Evolutionary conservation across 2,797 vertebrate species (phyloP).

Genomic region (Mormyrops attenuatus): DNA sequence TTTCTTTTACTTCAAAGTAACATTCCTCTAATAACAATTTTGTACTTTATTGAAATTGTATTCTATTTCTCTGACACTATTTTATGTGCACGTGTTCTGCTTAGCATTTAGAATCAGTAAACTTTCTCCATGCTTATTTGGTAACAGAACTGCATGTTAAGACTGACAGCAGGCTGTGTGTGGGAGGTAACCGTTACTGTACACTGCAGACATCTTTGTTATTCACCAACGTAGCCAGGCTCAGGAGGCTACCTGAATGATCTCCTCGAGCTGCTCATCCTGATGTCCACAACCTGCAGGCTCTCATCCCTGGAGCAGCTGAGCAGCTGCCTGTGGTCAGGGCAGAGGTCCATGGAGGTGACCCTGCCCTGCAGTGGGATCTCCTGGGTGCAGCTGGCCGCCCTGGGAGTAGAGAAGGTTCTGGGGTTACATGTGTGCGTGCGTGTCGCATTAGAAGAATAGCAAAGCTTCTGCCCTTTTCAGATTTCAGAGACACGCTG

Average conservation of each 20-base stretch:
- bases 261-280: constrained; percentile 60
- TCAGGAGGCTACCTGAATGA: constrained; percentile 53
- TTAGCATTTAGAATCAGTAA: not conserved
- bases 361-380: constrained; percentile 71
- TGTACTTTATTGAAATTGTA: not conserved
- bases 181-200: not conserved
- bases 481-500: not conserved
- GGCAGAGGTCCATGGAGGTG: constrained; percentile 73
- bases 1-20: not conserved
- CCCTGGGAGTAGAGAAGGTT: constrained; percentile 44
- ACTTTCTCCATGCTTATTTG: not conserved
- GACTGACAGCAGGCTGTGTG: not conserved
- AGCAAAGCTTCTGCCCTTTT: not conserved
- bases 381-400: constrained; percentile 61
- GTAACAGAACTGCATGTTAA: not conserved
- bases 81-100: not conserved
- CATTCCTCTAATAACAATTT: not conserved
- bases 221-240: not conserved
- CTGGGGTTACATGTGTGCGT: not conserved
- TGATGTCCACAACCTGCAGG: constrained; percentile 75
- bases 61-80: not conserved
- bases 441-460: not conserved
- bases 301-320: constrained; percentile 78
- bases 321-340: constrained; percentile 70
- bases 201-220: not conserved